Evolutionary conservation across 2,888 invertebrate genomes (phyloP), one percentile per base, ranked within the genome.

Genomic region (Nomada hirtipes): DNA sequence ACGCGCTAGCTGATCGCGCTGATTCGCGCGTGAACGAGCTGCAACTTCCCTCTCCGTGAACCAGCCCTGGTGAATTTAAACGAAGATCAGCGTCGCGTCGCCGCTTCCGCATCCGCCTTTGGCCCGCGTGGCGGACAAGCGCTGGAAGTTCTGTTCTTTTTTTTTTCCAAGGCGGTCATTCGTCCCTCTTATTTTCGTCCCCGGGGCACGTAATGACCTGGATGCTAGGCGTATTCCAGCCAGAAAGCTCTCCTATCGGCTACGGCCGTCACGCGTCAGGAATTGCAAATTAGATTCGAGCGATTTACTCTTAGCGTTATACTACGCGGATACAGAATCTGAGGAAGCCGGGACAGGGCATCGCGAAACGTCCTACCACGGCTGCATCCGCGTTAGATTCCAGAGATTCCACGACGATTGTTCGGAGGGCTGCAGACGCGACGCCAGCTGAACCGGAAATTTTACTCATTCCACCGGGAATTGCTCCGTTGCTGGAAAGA

Each of bases 51-150:
- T 53, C 47, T 4, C 26, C n/a, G 42, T 0, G 26, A 3, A 2
- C 10, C 29, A 11, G n/a, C 67, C 7, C 20, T 18, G 63, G 23
- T 86, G 87, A 85, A 90, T 89, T 88, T 85, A 67, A 86, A 85
- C 76, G 76, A 77, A 71, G 29, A 64, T 55, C 74, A 20, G 7
- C 47, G 47, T 47, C 47, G 9, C 64, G 53, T 44, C 50, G 44
- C 55, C 42, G 70, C 42, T 71, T 20, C 75, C 55, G 59, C 44
- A 57, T 53, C 44, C 50, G 36, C 15, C 4, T 20, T 26, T 52
- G 55, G 47, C 63, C n/a, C 71, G 71, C 65, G 47, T 15, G 67
- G 57, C 26, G 44, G 63, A 72, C 82, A 71, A 70, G 44, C 18
- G 53, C 55, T 11, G 68, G 42, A 75, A 52, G 50, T 76, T 20